These are phyloP conservation scores for Acronicta alni DNA, from an alignment of 2,888 invertebrate genomes.

Conservation along the genomic window DNA sequence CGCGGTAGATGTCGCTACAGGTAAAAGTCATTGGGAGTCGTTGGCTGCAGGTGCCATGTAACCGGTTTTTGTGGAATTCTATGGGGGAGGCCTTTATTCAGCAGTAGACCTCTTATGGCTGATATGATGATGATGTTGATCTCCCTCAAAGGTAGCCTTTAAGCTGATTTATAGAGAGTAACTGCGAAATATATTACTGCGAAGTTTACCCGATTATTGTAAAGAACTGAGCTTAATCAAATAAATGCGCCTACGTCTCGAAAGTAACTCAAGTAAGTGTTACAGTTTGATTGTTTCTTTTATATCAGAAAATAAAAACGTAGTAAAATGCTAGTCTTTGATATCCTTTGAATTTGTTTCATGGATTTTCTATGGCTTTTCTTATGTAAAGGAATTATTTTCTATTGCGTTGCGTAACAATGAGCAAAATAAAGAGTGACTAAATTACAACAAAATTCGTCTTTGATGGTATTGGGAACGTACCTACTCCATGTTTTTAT, in stretches of 20 bases:
- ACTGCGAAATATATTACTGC: too few species aligned
- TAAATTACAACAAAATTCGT: conserved; percentile 4
- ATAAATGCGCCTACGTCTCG: not conserved
- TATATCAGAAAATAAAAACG: conserved; percentile 14
- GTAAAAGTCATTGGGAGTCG: too few species aligned
- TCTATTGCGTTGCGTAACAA: conserved; percentile 24
- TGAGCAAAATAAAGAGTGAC: conserved; percentile 1
- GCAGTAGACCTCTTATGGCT: too few species aligned
- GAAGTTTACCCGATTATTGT: too few species aligned
- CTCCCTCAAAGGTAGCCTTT: too few species aligned
- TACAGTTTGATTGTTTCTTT: conserved; percentile 17
- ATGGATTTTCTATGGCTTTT: conserved; percentile 23
- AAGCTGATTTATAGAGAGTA: too few species aligned
- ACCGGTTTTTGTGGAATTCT: too few species aligned
- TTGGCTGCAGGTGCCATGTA: too few species aligned
- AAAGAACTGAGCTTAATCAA: too few species aligned
- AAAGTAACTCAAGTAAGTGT: not conserved
- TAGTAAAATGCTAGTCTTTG: conserved; percentile 15
- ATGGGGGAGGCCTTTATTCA: too few species aligned
- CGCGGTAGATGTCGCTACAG: too few species aligned
- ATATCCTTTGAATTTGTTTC: conserved; percentile 5
- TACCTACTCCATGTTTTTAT: not conserved
- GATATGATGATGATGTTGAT: too few species aligned
- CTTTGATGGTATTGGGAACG: conserved; percentile 12
- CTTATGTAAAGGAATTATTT: conserved; percentile 13